Conservation (phyloP, 2,797 vertebrate species). For the Lutjanus campechanus region DNA sequence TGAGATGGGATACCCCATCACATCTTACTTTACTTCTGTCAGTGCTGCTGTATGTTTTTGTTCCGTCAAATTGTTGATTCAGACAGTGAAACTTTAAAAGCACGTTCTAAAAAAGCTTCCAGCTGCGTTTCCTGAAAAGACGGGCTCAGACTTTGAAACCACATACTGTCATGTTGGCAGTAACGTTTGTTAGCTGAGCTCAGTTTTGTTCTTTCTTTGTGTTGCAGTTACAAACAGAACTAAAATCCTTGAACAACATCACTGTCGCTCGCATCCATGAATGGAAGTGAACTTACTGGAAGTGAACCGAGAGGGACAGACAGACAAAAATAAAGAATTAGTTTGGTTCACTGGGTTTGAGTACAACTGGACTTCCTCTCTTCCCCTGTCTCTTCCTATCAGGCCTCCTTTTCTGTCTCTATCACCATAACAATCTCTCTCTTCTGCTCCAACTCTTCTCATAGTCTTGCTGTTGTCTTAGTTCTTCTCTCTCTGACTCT, state of each 20-base stretch:
- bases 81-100: neutral
- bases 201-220: neutral
- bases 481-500: neutral
- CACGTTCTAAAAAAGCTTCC: neutral
- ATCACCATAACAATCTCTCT: neutral
- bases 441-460: slow-evolving; percentile 5
- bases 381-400: slow-evolving; percentile 26
- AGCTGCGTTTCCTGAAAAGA: neutral
- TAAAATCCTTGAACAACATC: neutral
- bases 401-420: neutral
- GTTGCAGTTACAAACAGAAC: neutral
- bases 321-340: neutral
- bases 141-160: neutral
- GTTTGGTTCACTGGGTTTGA: slow-evolving; percentile 33
- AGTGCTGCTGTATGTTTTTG: neutral
- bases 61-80: neutral
- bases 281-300: neutral
- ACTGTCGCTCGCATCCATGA: neutral
- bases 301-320: slow-evolving; percentile 1
- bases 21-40: neutral
- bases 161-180: neutral
- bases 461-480: neutral
- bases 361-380: slow-evolving; percentile 2
- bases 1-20: neutral
- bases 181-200: neutral